Evolutionary conservation across 92 coral and sea anemone genomes (phyloP), one percentile per base, ranked within the genome.

Genomic region (Umimayanthus chanpuru): DNA sequence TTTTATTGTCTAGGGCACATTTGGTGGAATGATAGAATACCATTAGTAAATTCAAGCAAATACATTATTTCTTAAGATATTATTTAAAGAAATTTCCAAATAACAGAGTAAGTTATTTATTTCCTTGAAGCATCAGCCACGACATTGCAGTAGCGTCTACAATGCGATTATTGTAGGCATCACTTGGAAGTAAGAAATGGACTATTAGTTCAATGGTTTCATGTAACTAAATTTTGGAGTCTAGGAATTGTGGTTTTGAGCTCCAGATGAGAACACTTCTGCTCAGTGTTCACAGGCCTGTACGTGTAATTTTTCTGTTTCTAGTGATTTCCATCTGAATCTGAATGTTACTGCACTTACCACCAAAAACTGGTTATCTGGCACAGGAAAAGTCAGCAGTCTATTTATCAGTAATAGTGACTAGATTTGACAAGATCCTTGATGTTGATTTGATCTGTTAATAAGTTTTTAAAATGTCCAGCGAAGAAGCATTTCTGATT

Each of bases 81-180:
- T 83, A 83, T 83, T 83, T 83, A 83, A 82, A 82, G 71, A 81
- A 66, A 81, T 32, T 55, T 40, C 64, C 55, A 67, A 82, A 67
- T 66, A 68, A 68, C 87, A 70, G 76, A 83, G 78, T 83, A 83
- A 71, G 87, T 83, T 83, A 83, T 83, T 83, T 83, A 83, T 83
- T 83, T 83, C 87, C 61, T 43, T 70, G 76, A 39, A 43, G 77
- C 28, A 16, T 26, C 66, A 15, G 39, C 66, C 56, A 23, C 43
- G 47, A 83, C 12, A 49, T 29, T 83, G 40, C 44, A 43, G 74
- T 25, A 67, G 55, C 44, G 20, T 83, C 61, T 71, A 56, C 47
- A 28, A 68, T 28, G 25, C 4, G 16, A 83, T 44, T 39, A 70
- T 83, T 83, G 36, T 43, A 23, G 61, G 39, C 25, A 83, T 68